These are phyloP conservation scores for Oedothorax gibbosus DNA, from an alignment of 1,140 invertebrate species.

Conservation along the genomic window DNA sequence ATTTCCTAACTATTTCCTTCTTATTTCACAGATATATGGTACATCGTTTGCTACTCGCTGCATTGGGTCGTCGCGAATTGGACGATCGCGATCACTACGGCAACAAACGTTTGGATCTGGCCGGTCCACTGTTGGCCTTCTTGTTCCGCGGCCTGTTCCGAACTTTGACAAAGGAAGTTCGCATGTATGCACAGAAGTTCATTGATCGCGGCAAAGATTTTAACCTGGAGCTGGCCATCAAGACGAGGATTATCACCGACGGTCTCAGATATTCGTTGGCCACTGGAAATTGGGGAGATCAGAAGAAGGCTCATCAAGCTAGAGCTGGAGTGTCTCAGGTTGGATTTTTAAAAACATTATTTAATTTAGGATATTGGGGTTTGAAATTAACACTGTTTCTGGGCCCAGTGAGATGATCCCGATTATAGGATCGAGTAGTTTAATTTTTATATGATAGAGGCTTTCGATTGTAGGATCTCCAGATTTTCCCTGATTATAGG, in stretches of 20 bases:
- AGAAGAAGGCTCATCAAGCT: constrained; percentile 99
- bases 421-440: no score
- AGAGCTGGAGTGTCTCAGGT: constrained; percentile 91
- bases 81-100: constrained; percentile 99
- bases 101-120: constrained; percentile 97
- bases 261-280: constrained; percentile 97
- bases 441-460: no score
- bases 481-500: no score
- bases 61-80: constrained; percentile 93
- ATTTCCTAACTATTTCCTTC: no score
- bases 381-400: no score
- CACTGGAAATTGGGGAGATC: constrained; percentile 99
- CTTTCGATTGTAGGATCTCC: no score
- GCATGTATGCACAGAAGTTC: constrained; percentile 98
- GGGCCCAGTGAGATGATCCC: no score
- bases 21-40: constrained; percentile 88
- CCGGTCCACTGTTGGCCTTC: constrained; percentile 90
- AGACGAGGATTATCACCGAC: constrained; percentile 97
- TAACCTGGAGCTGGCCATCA: constrained; percentile 96
- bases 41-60: constrained; percentile 91
- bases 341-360: constrained; percentile 29
- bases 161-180: constrained; percentile 94
- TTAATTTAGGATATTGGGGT: not conserved
- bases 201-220: constrained; percentile 99
- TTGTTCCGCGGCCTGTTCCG: constrained; percentile 78